These are phyloP conservation scores for Meandrusa payeni DNA, from an alignment of 2,888 invertebrate species.

Conservation along the genomic window DNA sequence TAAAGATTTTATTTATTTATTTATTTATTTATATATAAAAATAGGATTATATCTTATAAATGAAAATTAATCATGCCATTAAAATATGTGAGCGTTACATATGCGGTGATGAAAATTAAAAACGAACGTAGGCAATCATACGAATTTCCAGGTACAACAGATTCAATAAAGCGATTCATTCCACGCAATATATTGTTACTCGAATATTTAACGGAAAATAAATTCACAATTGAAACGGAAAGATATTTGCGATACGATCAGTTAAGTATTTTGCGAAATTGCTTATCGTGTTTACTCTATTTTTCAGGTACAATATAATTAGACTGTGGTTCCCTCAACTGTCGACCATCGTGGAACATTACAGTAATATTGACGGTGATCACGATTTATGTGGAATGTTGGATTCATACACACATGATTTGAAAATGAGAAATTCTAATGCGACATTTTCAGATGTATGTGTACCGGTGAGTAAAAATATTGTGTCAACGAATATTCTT, in stretches of 20 bases:
- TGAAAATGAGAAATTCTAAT: conserved; percentile 35
- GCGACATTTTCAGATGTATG: conserved; percentile 39
- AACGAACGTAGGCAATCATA: neutral
- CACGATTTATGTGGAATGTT: conserved; percentile 58
- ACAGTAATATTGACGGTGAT: conserved; percentile 35
- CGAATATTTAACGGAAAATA: conserved; percentile 6
- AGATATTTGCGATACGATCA: conserved; percentile 2
- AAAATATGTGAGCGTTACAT: too few species aligned
- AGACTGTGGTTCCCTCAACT: conserved; percentile 70
- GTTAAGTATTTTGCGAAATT: neutral
- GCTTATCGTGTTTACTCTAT: neutral
- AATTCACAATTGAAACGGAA: conserved; percentile 4
- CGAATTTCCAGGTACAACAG: neutral
- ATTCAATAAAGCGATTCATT: conserved; percentile 4
- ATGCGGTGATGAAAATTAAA: conserved; percentile 3
- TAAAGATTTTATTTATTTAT: too few species aligned
- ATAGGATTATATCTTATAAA: too few species aligned
- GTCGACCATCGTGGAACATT: conserved; percentile 66
- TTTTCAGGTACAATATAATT: conserved; percentile 60
- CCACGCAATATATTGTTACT: neutral
- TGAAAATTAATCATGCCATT: too few species aligned
- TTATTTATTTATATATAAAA: too few species aligned
- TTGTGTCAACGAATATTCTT: too few species aligned
- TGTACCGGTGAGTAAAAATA: conserved; percentile 54
- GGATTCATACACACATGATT: conserved; percentile 53